Evolutionary conservation across 2,888 invertebrate species (phyloP).

Genomic region (Eumacrocentrus americanus): DNA sequence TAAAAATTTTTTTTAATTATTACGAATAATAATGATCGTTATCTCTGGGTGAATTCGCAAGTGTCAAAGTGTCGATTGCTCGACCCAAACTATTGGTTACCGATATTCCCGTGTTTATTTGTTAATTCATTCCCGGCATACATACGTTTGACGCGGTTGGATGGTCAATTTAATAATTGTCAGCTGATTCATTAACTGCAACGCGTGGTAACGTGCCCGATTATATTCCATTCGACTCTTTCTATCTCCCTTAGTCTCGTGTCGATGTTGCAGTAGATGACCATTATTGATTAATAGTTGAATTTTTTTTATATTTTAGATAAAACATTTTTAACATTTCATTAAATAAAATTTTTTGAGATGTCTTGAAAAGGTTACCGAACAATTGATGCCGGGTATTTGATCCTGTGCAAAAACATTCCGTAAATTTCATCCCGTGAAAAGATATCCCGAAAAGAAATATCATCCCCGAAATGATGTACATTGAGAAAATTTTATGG

Average conservation of each 20-base stretch:
- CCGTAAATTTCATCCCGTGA: too few relatives aligned
- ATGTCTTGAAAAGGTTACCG: too few relatives aligned
- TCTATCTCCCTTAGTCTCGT: slow-evolving; percentile 4
- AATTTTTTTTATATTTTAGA: too few relatives aligned
- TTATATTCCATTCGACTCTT: slow-evolving; percentile 12
- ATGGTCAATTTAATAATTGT: slow-evolving; percentile 50
- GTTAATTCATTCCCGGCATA: slow-evolving; percentile 43
- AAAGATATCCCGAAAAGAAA: too few relatives aligned
- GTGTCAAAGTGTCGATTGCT: slow-evolving; percentile 13
- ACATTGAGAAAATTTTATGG: too few relatives aligned
- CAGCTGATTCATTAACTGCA: slow-evolving; percentile 37
- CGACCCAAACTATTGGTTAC: slow-evolving; percentile 27
- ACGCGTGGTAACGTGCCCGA: slow-evolving; percentile 10
- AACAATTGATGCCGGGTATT: too few relatives aligned
- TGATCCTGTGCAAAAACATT: too few relatives aligned
- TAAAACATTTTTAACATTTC: too few relatives aligned
- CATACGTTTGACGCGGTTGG: slow-evolving; percentile 43
- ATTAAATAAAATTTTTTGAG: too few relatives aligned
- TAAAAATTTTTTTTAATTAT: background rate
- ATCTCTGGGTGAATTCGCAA: slow-evolving; percentile 2
- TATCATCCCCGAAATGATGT: too few relatives aligned
- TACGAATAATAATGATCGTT: background rate
- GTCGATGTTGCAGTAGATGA: background rate
- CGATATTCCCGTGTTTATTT: slow-evolving; percentile 33
- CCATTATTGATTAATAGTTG: background rate